These are phyloP conservation scores for Artemia franciscana DNA, from an alignment of 1,140 invertebrate genomes.

Conservation along the genomic window DNA sequence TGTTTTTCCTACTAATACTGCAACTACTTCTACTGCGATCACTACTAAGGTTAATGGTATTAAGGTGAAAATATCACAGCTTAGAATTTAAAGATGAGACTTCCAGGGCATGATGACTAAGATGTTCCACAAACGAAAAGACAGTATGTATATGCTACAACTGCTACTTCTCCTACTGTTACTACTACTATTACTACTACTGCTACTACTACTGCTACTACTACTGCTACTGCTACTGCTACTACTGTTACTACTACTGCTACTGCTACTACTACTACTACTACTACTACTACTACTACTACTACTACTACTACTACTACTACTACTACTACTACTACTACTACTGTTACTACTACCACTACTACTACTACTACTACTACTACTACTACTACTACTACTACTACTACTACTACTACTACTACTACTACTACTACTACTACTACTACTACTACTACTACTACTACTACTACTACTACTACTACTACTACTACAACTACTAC, in stretches of 20 bases:
- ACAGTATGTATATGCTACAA: too few species aligned
- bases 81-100: too few species aligned
- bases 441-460: slow-evolving; percentile 6
- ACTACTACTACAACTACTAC: not conserved
- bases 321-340: slow-evolving; percentile 1
- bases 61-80: too few species aligned
- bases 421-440: slow-evolving; percentile 6
- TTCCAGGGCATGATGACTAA: too few species aligned
- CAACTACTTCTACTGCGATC: too few species aligned
- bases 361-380: slow-evolving; percentile 3
- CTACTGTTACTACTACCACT: slow-evolving; percentile 1
- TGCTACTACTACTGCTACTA: slow-evolving; percentile 19
- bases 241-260: slow-evolving; percentile 13
- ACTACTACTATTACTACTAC: slow-evolving; percentile 21
- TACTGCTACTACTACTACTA: slow-evolving; percentile 18
- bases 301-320: slow-evolving; percentile 8
- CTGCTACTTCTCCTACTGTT: too few species aligned
- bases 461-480: slow-evolving; percentile 4
- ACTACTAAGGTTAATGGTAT: too few species aligned
- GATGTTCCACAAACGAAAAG: too few species aligned
- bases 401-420: slow-evolving; percentile 3
- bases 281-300: slow-evolving; percentile 8
- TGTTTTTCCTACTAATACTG: too few species aligned
- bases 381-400: slow-evolving; percentile 6
- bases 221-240: slow-evolving; percentile 9